Percentiles rank a stretch among this genome's conserved stretches.
These are phyloP conservation scores for Scaptomyza montana DNA, from an alignment of 1,140 invertebrate genomes.

Conservation along the genomic window DNA sequence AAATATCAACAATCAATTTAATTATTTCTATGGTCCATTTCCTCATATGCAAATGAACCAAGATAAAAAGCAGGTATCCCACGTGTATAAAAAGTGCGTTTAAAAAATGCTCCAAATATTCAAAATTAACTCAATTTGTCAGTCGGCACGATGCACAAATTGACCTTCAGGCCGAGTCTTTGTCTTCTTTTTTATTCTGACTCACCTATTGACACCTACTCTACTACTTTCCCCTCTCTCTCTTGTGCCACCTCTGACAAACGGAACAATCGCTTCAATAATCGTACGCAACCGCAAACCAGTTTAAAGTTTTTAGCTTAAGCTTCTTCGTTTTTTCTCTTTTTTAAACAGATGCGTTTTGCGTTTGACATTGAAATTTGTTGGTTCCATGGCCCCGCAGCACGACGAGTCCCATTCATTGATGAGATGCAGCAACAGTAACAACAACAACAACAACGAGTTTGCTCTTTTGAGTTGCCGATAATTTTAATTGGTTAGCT, in stretches of 20 bases:
- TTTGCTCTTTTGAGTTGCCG: slow-evolving; percentile 51
- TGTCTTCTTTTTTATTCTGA: not conserved
- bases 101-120: slow-evolving; percentile 57
- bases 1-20: slow-evolving; percentile 42
- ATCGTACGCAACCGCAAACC: slow-evolving; percentile 27
- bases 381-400: slow-evolving; percentile 32
- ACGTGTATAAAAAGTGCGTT: no score
- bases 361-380: slow-evolving; percentile 59
- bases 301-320: slow-evolving; percentile 31
- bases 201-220: slow-evolving; percentile 59
- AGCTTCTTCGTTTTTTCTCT: not conserved
- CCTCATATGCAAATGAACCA: slow-evolving; percentile 38
- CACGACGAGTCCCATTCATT: slow-evolving; percentile 40
- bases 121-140: slow-evolving; percentile 70
- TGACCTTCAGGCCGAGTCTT: slow-evolving; percentile 52
- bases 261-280: slow-evolving; percentile 12
- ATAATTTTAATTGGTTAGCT: slow-evolving; percentile 63
- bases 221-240: not conserved
- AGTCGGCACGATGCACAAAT: slow-evolving; percentile 42
- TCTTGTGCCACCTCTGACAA: not conserved
- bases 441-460: slow-evolving; percentile 22
- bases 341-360: not conserved
- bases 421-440: slow-evolving; percentile 52
- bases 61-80: not conserved
- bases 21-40: slow-evolving; percentile 33